A percentile compares a stretch with the other conserved stretches of the same genome.
Conservation (phyloP, 2,113 vertebrate genomes). For the Hippocampus abdominalis region DNA sequence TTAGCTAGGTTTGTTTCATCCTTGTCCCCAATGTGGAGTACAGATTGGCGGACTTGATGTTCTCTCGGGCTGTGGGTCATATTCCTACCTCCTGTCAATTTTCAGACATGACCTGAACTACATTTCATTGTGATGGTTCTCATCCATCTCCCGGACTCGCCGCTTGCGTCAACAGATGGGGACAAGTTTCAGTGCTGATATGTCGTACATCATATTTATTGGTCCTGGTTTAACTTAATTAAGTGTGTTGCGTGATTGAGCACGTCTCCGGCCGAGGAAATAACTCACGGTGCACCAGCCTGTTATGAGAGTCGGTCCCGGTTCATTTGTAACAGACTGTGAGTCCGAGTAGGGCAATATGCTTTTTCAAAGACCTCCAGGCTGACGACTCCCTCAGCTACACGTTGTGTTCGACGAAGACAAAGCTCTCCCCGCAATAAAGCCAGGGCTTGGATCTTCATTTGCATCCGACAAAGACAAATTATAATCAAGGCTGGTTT, state of each 20-base stretch:
- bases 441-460: slow-evolving; percentile 5
- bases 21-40: slow-evolving; percentile 42
- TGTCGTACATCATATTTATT: slow-evolving; percentile 61
- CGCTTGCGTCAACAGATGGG: slow-evolving; percentile 53
- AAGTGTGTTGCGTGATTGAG: slow-evolving; percentile 61
- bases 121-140: slow-evolving; percentile 52
- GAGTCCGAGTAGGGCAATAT: slow-evolving; percentile 40
- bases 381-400: slow-evolving; percentile 12
- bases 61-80: slow-evolving; percentile 46
- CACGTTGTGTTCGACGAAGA: slow-evolving; percentile 28
- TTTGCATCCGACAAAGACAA: slow-evolving; percentile 1
- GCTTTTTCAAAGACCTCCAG: slow-evolving; percentile 28
- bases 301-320: slow-evolving; percentile 54
- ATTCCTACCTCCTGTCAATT: slow-evolving; percentile 54
- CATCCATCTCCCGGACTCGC: slow-evolving; percentile 41
- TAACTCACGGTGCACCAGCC: slow-evolving; percentile 54
- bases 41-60: slow-evolving; percentile 32
- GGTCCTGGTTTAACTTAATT: slow-evolving; percentile 69
- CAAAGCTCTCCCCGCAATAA: slow-evolving; percentile 17
- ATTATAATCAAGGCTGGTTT: background rate
- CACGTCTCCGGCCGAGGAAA: slow-evolving; percentile 49
- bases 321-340: slow-evolving; percentile 58
- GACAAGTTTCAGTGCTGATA: slow-evolving; percentile 46
- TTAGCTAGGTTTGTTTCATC: slow-evolving; percentile 29
- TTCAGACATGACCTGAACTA: slow-evolving; percentile 37